phyloP scores from a whole-genome alignment of 1,140 invertebrate genomes.

The Harlomillsia oculata region DNA sequence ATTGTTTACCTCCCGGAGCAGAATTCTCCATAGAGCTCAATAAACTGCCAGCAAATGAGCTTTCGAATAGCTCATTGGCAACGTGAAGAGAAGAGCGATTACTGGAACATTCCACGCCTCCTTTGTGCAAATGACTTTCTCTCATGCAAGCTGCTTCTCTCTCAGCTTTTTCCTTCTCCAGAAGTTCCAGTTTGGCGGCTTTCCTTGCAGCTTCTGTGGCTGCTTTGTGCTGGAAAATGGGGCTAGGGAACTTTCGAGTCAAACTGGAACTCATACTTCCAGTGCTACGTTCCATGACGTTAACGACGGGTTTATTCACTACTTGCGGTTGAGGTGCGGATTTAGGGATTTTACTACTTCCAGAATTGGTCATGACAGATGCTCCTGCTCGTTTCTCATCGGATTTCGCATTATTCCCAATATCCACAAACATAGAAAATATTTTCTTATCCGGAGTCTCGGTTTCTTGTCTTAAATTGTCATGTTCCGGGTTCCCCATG shows the following conservation, averaged over 20 bases:
- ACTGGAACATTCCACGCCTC: conserved; percentile 13
- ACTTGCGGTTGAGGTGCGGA: not conserved
- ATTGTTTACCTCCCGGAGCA: conserved; percentile 9
- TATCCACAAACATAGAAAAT: conserved; percentile 34
- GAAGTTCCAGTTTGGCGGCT: conserved; percentile 3
- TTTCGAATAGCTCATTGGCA: conserved; percentile 27
- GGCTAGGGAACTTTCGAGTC: conserved; percentile 22
- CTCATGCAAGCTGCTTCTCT: not conserved
- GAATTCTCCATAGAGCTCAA: conserved; percentile 33
- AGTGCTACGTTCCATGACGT: conserved; percentile 5
- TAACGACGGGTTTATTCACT: conserved; percentile 13
- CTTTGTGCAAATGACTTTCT: not conserved
- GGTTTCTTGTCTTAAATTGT: not conserved
- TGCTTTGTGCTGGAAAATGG: conserved; percentile 29
- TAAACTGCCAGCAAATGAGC: conserved; percentile 21
- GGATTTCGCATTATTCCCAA: conserved; percentile 6
- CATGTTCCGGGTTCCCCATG: not conserved
- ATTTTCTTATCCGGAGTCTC: conserved; percentile 27
- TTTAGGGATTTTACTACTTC: not conserved
- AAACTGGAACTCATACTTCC: not conserved
- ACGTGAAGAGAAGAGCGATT: conserved; percentile 31
- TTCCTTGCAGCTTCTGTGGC: conserved; percentile 17
- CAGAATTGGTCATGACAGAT: not conserved
- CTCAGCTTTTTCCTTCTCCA: not conserved
- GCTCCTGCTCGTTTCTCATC: not conserved